Base-by-base conservation (phyloP, 2,797 vertebrate genomes). In the Phaenicophaeus curvirostris region DNA sequence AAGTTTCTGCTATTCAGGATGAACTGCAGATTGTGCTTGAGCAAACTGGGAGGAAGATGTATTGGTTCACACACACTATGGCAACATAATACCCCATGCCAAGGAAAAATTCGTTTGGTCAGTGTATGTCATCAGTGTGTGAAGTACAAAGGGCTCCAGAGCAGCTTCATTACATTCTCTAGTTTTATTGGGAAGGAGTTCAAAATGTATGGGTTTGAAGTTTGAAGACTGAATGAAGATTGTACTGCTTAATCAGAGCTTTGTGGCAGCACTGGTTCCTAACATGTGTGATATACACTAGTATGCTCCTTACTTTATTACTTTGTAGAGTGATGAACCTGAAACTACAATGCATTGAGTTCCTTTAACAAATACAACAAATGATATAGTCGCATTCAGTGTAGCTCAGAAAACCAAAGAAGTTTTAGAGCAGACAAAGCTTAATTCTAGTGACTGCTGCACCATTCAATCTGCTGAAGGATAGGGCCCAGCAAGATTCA, bases 131-230 rank as follows among this genome's bases (percentile, higher is more conserved):
- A 28, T 68, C 44, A 77, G 25, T 37, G 51, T 73, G 76, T 54
- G 37, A 79, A 65, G 79, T 92, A 92, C 89, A 96, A 90, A 94
- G 75, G 41, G 15, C 33, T 68, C 73, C 48, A 46, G 77, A 42
- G n/a, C 33, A 66, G 69, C 89, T 95, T 95, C 42, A 66, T 91
- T 74, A 62, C 37, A 18, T 95, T 93, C 42, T 41, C 80, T 87
- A 20, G 35, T 87, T 95, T 92, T 86, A 24, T 35, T 90, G 82
- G 51, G 27, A 51, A 74, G 39, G 30, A 88, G 65, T 90, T 67
- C 11, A 71, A 63, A 82, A 41, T 54, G 19, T n/a, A 7, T 68
- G 42, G 2, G 5, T 68, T 95, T 77, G 39, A 76, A 93, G 46
- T 35, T 37, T 25, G 78, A 92, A 39, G 65, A 50, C 13, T 61